A percentile compares a stretch with the other conserved stretches of the same genome.
These are phyloP conservation scores for Eupleurogrammus muticus DNA, from an alignment of 2,797 vertebrate genomes.

Conservation along the genomic window DNA sequence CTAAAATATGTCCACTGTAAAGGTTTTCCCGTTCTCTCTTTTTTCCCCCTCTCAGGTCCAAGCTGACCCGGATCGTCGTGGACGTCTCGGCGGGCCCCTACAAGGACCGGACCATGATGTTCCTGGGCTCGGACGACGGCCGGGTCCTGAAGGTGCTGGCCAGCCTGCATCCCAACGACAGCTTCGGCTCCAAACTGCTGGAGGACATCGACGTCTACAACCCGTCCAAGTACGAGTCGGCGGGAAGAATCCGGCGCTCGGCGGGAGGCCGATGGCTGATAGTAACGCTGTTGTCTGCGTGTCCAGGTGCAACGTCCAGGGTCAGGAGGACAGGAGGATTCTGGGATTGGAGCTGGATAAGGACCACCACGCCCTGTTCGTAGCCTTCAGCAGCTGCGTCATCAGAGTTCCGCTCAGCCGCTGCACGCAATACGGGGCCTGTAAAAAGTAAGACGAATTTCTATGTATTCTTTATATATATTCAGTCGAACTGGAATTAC, in stretches of 20 bases:
- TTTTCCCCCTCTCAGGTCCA: slow-evolving; percentile 80
- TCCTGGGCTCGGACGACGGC: slow-evolving; percentile 94
- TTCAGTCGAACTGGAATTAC: too few species aligned
- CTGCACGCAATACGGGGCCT: slow-evolving; percentile 87
- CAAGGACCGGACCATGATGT: slow-evolving; percentile 92
- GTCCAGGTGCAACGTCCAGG: slow-evolving; percentile 87
- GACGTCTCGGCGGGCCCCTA: slow-evolving; percentile 90
- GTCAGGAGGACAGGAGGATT: slow-evolving; percentile 89
- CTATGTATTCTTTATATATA: background rate
- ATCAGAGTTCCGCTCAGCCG: slow-evolving; percentile 92
- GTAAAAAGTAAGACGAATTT: slow-evolving; percentile 85
- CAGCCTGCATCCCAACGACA: slow-evolving; percentile 85
- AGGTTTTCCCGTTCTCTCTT: background rate
- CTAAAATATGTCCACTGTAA: too few species aligned
- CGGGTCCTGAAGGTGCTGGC: slow-evolving; percentile 93
- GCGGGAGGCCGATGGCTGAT: background rate
- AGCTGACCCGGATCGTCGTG: slow-evolving; percentile 90
- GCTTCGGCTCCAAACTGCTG: slow-evolving; percentile 89
- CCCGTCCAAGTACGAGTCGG: slow-evolving; percentile 82
- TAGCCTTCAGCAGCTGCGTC: slow-evolving; percentile 92
- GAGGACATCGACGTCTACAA: slow-evolving; percentile 95
- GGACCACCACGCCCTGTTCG: slow-evolving; percentile 90
- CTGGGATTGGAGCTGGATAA: slow-evolving; percentile 91
- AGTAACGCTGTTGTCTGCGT: background rate
- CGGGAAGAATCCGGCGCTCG: fast-evolving